Evolutionary conservation across 2,888 invertebrate species (phyloP).

Genomic region (Cremastinae sp.): DNA sequence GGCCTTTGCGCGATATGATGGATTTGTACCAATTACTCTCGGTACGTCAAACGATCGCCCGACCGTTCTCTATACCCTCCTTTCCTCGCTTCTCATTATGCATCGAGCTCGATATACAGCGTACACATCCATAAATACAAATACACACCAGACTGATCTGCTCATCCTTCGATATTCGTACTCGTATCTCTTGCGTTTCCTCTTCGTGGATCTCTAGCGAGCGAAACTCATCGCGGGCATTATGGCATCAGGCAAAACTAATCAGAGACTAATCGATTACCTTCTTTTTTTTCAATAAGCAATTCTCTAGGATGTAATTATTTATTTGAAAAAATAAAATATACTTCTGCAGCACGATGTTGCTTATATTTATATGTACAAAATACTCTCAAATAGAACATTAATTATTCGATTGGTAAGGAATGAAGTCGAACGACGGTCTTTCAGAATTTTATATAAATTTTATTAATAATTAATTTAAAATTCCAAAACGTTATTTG

Average conservation of each 20-base stretch:
- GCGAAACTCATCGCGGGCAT: constrained; percentile 40
- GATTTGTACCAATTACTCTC: constrained; percentile 67
- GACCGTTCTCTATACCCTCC: constrained; percentile 20
- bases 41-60: constrained; percentile 59
- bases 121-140: constrained; percentile 43
- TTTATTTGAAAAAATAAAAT: too few relatives aligned
- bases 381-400: too few relatives aligned
- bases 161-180: constrained; percentile 30
- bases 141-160: neutral
- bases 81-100: constrained; percentile 62
- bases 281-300: too few relatives aligned
- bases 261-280: constrained; percentile 37
- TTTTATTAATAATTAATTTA: too few relatives aligned
- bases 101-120: constrained; percentile 58
- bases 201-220: constrained; percentile 38
- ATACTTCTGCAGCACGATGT: too few relatives aligned
- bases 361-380: constrained; percentile 5
- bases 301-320: too few relatives aligned
- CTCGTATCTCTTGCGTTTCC: constrained; percentile 34
- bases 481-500: too few relatives aligned
- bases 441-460: too few relatives aligned
- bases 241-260: constrained; percentile 39
- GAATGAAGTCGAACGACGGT: too few relatives aligned
- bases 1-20: constrained; percentile 63
- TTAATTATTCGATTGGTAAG: too few relatives aligned